Base-by-base conservation (phyloP, 2,113 vertebrate species). In the Orthonyx spaldingii region DNA sequence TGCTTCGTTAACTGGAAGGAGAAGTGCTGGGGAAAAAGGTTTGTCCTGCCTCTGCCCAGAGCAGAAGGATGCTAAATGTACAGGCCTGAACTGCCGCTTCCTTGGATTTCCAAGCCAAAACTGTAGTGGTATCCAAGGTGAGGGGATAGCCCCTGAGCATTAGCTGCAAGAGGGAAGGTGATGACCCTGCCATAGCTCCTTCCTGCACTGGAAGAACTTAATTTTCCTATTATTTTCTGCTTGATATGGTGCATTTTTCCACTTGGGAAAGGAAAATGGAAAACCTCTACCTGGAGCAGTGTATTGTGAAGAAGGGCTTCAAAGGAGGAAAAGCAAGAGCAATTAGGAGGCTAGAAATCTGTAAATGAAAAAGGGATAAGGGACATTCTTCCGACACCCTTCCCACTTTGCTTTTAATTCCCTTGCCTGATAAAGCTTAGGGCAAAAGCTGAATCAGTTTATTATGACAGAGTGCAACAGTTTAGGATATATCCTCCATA, bases 151-250 rank as follows among this genome's bases (percentile, higher is more conserved):
- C 28, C 21, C 12, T 39, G 44, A 49, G 42, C 10, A 15, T 12
- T 14, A 84, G 23, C 23, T 80, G 27, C 60, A n/a, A 46, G 39
- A 61, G 26, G 8, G 49, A 60, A 71, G 26, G 0, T 52, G 24
- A 20, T 32, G 24, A 52, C 22, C 2, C 1, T 63, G 22, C 37
- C 16, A 9, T 30, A 39, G 55, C 21, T 76, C 44, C 13, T 4
- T 66, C 17, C 9, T n/a, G 13, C 0, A 0, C 53, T 47, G 22
- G 39, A 83, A 71, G 23, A 10, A n/a, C 24, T 13, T 44, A 23
- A 59, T 26, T 64, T 77, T 50, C 7, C 16, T 53, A 0, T 22
- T 66, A 16, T 32, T 75, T 84, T 72, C 16, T 57, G 13, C 60
- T 70, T 79, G 39, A 20, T 66, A 20, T 2, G 1, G 5, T 50